These are phyloP conservation scores for Melanotaenia duboulayi DNA, from an alignment of 2,113 vertebrate species.

Conservation along the genomic window DNA sequence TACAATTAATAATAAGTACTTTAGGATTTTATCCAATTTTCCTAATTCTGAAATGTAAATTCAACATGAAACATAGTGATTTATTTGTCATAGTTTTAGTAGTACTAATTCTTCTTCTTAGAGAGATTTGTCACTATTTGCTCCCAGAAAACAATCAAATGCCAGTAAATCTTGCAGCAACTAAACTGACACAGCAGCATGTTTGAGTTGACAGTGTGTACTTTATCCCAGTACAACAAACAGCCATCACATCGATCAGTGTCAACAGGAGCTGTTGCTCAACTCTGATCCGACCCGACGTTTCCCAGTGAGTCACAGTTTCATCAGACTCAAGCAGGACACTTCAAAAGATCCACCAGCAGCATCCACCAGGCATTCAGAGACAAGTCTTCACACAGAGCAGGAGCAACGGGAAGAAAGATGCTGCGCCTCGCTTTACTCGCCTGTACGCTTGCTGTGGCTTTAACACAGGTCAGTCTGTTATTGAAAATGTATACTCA, in stretches of 20 bases:
- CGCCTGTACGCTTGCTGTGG: slow-evolving; percentile 39
- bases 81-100: background rate
- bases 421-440: slow-evolving; percentile 56
- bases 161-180: background rate
- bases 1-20: too few species aligned
- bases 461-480: slow-evolving; percentile 59
- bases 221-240: slow-evolving; percentile 6
- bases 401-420: background rate
- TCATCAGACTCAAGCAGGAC: background rate
- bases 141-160: background rate
- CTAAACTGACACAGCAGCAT: background rate
- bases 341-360: slow-evolving; percentile 28
- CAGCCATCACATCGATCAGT: background rate
- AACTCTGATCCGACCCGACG: slow-evolving; percentile 16
- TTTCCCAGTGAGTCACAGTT: slow-evolving; percentile 22
- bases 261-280: slow-evolving; percentile 19
- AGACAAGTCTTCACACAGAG: background rate
- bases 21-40: too few species aligned
- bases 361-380: slow-evolving; percentile 31
- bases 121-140: slow-evolving; percentile 15
- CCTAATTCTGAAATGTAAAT: too few species aligned
- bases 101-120: background rate
- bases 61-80: too few species aligned
- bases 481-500: too few species aligned
- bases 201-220: slow-evolving; percentile 1